Conservation (phyloP, 2,797 vertebrate species). For the Eremophila alpestris region DNA sequence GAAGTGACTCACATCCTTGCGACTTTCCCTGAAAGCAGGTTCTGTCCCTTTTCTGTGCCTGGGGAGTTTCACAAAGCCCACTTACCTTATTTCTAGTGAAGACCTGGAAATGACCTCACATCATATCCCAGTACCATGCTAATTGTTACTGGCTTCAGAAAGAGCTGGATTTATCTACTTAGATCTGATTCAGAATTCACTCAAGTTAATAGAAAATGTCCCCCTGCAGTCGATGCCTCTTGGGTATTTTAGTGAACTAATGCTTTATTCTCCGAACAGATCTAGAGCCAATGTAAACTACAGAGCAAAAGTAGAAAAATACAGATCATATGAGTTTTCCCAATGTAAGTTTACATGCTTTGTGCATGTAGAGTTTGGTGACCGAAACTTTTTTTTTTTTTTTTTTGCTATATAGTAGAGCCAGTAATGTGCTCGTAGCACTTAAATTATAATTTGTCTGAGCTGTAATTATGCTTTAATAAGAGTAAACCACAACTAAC, state of each 20-base stretch:
- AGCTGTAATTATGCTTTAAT: conserved; percentile 26
- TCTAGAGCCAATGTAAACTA: background rate
- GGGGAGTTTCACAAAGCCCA: conserved; percentile 5
- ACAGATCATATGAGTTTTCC: background rate
- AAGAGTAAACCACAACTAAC: conserved; percentile 4
- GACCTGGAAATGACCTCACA: background rate
- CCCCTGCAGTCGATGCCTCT: background rate
- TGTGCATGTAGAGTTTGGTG: background rate
- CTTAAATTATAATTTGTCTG: conserved; percentile 27
- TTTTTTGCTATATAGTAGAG: background rate
- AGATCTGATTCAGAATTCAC: background rate
- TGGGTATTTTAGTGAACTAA: background rate
- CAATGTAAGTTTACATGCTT: background rate
- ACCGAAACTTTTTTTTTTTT: background rate
- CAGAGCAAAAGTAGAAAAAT: background rate
- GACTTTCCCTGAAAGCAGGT: conserved; percentile 56
- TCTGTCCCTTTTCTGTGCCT: background rate
- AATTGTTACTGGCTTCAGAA: background rate
- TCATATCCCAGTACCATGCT: background rate
- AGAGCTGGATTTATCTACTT: background rate
- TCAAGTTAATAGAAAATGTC: background rate
- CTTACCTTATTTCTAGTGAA: background rate
- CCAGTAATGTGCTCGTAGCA: background rate
- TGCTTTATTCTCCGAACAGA: background rate
- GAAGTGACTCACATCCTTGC: conserved; percentile 29